These are phyloP conservation scores for Pseudochirops cupreus DNA, from an alignment of 2,797 vertebrate species.

Conservation along the genomic window DNA sequence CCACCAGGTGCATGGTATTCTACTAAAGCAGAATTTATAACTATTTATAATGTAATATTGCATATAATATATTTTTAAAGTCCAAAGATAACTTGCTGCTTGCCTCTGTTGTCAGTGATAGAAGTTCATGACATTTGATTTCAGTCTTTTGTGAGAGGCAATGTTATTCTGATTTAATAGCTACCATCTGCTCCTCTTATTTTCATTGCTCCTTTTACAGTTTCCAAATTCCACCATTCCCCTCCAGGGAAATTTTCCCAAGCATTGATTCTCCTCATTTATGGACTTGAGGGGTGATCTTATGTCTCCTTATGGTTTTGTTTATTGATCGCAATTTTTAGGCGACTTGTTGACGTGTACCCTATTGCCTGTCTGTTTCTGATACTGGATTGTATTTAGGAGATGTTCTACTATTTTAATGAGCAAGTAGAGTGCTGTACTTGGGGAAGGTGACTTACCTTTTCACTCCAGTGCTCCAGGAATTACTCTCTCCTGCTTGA, in stretches of 20 bases:
- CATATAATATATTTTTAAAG: slow-evolving; percentile 76
- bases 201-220: slow-evolving; percentile 75
- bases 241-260: slow-evolving; percentile 76
- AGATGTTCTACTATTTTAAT: slow-evolving; percentile 37
- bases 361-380: slow-evolving; percentile 50
- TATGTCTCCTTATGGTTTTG: slow-evolving; percentile 71
- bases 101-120: slow-evolving; percentile 77
- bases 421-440: slow-evolving; percentile 39
- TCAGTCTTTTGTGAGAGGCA: slow-evolving; percentile 69
- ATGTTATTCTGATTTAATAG: slow-evolving; percentile 78
- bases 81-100: slow-evolving; percentile 77
- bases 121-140: slow-evolving; percentile 80
- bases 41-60: slow-evolving; percentile 74
- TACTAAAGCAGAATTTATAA: slow-evolving; percentile 69
- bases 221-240: slow-evolving; percentile 71
- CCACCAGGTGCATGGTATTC: slow-evolving; percentile 70
- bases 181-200: slow-evolving; percentile 64
- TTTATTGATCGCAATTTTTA: slow-evolving; percentile 75
- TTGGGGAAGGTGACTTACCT: slow-evolving; percentile 60
- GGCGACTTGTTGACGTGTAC: slow-evolving; percentile 70
- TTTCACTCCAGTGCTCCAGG: slow-evolving; percentile 81
- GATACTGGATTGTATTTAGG: slow-evolving; percentile 5
- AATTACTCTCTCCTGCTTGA: slow-evolving; percentile 63
- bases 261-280: slow-evolving; percentile 77
- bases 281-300: slow-evolving; percentile 56